A percentile compares a stretch with the other conserved stretches of the same genome.
These are phyloP conservation scores for Carduelis carduelis DNA, from an alignment of 2,797 vertebrate species.

Conservation along the genomic window DNA sequence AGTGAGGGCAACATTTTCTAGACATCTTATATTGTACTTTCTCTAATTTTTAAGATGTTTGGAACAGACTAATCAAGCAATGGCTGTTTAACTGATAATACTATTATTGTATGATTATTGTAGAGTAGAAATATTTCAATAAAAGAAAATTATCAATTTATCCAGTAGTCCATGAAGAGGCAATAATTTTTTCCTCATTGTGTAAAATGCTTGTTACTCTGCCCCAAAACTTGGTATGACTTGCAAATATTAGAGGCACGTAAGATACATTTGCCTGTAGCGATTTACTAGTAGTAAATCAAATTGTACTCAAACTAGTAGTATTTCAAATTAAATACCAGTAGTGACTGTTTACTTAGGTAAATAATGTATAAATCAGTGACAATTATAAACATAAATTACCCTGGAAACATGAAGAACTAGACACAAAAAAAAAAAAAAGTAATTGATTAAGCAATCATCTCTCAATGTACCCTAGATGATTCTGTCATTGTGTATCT, in stretches of 20 bases:
- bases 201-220: neutral
- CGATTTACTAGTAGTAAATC: no score
- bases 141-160: neutral
- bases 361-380: neutral
- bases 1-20: neutral
- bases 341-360: neutral
- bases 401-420: neutral
- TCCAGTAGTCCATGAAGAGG: neutral
- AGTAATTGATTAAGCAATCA: neutral
- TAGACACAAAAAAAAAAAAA: neutral
- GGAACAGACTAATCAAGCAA: neutral
- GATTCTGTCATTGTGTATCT: neutral
- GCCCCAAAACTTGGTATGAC: neutral
- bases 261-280: neutral
- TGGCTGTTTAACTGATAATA: neutral
- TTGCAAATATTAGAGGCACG: neutral
- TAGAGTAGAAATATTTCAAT: neutral
- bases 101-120: neutral
- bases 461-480: neutral
- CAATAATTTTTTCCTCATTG: neutral
- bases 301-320: neutral
- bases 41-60: neutral
- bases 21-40: neutral
- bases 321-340: neutral
- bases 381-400: neutral